Conservation (phyloP, 2,113 vertebrate species). For the Copsychus sechellarum region DNA sequence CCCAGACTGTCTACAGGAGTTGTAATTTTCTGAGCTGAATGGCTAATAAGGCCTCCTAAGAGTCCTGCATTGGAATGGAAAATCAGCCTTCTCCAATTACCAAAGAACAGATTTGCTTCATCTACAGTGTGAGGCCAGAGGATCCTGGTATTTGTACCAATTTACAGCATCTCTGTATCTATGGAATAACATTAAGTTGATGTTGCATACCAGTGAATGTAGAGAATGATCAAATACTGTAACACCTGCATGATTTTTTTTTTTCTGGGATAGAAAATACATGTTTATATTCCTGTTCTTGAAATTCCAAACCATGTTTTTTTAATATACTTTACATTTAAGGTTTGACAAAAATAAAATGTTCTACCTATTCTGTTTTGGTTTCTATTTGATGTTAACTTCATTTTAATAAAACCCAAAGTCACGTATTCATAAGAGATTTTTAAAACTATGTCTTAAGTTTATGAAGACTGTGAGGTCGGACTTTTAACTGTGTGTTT, state of each 20-base stretch:
- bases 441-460: background rate
- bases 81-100: constrained; percentile 59
- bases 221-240: constrained; percentile 31
- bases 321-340: constrained; percentile 56
- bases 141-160: constrained; percentile 37
- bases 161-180: constrained; percentile 41
- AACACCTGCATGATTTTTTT: constrained; percentile 26
- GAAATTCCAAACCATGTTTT: constrained; percentile 45
- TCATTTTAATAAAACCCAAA: constrained; percentile 9
- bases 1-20: background rate
- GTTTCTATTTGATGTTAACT: constrained; percentile 45
- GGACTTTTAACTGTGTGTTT: background rate
- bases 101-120: constrained; percentile 75
- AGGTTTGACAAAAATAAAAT: constrained; percentile 60
- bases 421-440: background rate
- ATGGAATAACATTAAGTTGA: constrained; percentile 17
- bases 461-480: background rate
- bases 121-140: constrained; percentile 29
- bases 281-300: constrained; percentile 56
- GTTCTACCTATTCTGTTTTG: constrained; percentile 44
- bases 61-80: constrained; percentile 43
- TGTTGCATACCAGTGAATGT: constrained; percentile 39
- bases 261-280: constrained; percentile 40
- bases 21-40: background rate
- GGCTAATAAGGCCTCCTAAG: background rate